phyloP scores from a whole-genome alignment of 2,888 invertebrate genomes.

The Hyposoter didymator region DNA sequence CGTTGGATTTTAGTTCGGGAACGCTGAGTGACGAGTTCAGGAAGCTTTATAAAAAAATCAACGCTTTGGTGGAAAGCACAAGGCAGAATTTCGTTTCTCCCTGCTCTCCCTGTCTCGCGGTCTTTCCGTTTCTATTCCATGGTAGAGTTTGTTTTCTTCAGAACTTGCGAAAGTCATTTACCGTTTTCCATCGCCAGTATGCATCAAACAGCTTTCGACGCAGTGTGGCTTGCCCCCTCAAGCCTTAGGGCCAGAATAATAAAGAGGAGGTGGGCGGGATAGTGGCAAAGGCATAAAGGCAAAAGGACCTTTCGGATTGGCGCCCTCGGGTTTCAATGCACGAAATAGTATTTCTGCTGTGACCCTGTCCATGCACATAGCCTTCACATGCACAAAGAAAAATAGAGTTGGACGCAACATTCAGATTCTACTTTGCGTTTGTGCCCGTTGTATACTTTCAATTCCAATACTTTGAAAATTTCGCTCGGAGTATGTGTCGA shows the following conservation, averaged over 20 bases:
- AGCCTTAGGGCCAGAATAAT: constrained; percentile 41
- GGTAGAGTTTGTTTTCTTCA: constrained; percentile 20
- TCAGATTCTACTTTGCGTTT: constrained; percentile 28
- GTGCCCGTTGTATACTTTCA: constrained; percentile 12
- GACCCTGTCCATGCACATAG: not conserved
- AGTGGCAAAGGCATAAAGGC: constrained; percentile 1
- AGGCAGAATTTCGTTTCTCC: constrained; percentile 7
- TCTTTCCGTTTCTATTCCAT: constrained; percentile 4
- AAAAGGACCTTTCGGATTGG: not conserved
- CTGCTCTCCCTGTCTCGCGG: not conserved
- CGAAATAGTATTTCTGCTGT: constrained; percentile 6
- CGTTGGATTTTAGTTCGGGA: not conserved
- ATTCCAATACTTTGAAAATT: constrained; percentile 35
- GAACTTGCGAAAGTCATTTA: constrained; percentile 42
- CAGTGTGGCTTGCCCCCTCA: constrained; percentile 15
- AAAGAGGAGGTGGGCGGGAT: not conserved
- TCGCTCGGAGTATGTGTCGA: constrained; percentile 17
- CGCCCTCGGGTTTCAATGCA: not conserved
- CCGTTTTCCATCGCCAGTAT: constrained; percentile 49
- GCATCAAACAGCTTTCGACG: constrained; percentile 43
- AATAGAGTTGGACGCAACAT: constrained; percentile 5
- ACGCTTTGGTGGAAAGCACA: constrained; percentile 34
- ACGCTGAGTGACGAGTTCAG: constrained; percentile 23
- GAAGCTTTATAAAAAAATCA: constrained; percentile 32
- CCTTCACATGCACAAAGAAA: not conserved